phyloP scores from a whole-genome alignment of 1,140 invertebrate genomes.

The Eubasilissa regina region DNA sequence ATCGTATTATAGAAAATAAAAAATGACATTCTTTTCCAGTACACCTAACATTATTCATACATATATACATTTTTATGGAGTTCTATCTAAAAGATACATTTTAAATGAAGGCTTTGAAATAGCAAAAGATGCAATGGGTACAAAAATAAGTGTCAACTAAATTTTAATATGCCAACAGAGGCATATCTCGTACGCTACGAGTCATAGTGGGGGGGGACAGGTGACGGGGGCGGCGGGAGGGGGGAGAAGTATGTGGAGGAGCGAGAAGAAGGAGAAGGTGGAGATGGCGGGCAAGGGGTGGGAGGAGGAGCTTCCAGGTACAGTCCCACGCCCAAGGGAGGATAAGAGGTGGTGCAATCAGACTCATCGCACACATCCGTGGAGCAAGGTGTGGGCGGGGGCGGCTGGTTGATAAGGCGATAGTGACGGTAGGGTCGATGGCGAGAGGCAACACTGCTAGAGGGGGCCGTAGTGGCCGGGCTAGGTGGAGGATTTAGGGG shows the following conservation, averaged over 20 bases:
- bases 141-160: constrained; percentile 5
- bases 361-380: constrained; percentile 95
- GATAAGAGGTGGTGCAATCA: constrained; percentile 76
- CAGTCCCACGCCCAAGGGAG: constrained; percentile 68
- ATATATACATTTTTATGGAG: not conserved
- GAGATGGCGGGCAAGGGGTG: constrained; percentile 88
- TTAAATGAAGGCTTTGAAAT: not conserved
- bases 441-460: constrained; percentile 68
- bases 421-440: constrained; percentile 84
- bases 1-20: too few species aligned
- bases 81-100: not conserved
- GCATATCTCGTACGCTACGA: constrained; percentile 44
- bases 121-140: not conserved
- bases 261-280: constrained; percentile 87
- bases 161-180: not conserved
- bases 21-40: too few species aligned
- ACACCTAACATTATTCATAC: too few species aligned
- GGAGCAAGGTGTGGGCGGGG: constrained; percentile 94
- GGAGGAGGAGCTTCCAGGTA: constrained; percentile 87
- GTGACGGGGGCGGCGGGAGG: constrained; percentile 81
- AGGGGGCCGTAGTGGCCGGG: constrained; percentile 81
- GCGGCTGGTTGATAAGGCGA: constrained; percentile 86
- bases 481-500: constrained; percentile 92
- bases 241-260: constrained; percentile 84
- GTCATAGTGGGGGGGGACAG: constrained; percentile 73